These are phyloP conservation scores for Tinea semifulvella DNA, from an alignment of 2,888 invertebrate species.

Conservation along the genomic window DNA sequence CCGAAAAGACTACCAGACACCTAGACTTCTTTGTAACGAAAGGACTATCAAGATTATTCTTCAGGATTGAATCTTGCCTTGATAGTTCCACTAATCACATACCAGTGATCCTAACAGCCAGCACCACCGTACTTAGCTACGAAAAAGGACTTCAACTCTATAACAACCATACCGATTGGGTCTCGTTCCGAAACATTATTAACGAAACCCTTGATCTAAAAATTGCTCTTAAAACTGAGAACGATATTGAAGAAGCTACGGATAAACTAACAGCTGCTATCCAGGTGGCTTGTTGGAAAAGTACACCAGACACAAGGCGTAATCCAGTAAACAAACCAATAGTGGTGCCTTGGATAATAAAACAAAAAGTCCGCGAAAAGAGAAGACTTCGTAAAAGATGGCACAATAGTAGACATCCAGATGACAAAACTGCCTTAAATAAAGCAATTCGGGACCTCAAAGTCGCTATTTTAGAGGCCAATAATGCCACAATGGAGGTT, in stretches of 20 bases:
- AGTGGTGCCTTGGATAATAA: too few species aligned
- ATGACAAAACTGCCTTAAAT: constrained; percentile 18
- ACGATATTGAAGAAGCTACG: constrained; percentile 15
- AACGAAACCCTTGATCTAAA: constrained; percentile 14
- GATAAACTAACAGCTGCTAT: constrained; percentile 11
- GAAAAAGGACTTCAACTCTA: too few species aligned
- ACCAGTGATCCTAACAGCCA: constrained; percentile 21
- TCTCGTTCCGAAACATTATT: constrained; percentile 17
- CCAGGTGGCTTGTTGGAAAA: constrained; percentile 15
- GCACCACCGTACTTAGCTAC: constrained; percentile 13
- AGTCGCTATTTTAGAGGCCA: too few species aligned
- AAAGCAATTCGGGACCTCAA: constrained; percentile 15
- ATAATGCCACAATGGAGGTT: too few species aligned
- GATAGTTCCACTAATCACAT: constrained; percentile 22
- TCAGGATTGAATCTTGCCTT: constrained; percentile 19
- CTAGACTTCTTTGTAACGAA: constrained; percentile 16
- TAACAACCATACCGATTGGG: constrained; percentile 21
- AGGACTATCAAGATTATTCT: too few species aligned
- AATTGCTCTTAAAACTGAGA: constrained; percentile 17
- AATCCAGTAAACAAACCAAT: too few species aligned
- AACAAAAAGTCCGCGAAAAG: constrained; percentile 18
- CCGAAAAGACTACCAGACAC: constrained; percentile 17
- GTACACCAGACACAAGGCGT: constrained; percentile 15
- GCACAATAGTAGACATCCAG: constrained; percentile 18
- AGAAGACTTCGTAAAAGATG: constrained; percentile 17